Evolutionary conservation across 2,113 vertebrate species (phyloP).

Genomic region (Salminus brasiliensis): DNA sequence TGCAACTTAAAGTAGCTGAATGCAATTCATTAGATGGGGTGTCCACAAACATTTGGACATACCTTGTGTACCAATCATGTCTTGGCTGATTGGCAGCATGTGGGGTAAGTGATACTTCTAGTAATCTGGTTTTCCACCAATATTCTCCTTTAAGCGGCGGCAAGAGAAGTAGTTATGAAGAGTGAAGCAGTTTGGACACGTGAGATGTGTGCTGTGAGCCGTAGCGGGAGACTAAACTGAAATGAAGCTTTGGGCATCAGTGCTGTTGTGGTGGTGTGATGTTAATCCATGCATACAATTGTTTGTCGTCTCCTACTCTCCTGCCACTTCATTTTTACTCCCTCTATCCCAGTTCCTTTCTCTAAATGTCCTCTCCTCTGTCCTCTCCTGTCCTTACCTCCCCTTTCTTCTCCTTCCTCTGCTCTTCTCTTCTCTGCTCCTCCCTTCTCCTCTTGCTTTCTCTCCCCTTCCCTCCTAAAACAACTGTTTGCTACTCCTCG

Average conservation of each 20-base stretch:
- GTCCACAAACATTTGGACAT: too few relatives aligned
- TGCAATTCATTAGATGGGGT: too few relatives aligned
- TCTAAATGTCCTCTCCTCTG: background rate
- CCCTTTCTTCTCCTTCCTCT: background rate
- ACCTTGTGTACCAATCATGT: too few relatives aligned
- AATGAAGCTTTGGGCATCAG: slow-evolving; percentile 64
- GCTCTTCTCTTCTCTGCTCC: background rate
- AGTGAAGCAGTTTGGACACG: slow-evolving; percentile 4
- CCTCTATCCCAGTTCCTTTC: slow-evolving; percentile 51
- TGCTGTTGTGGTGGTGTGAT: slow-evolving; percentile 25
- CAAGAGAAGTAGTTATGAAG: too few relatives aligned
- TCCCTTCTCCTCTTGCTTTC: background rate
- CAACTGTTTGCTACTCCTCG: slow-evolving; percentile 63
- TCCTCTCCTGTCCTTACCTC: background rate
- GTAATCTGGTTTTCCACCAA: too few relatives aligned
- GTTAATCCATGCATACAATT: slow-evolving; percentile 69
- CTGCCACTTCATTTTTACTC: slow-evolving; percentile 68
- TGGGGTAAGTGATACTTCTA: too few relatives aligned
- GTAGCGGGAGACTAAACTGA: slow-evolving; percentile 35
- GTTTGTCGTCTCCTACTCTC: slow-evolving; percentile 66
- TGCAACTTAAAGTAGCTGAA: too few relatives aligned
- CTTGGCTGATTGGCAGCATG: too few relatives aligned
- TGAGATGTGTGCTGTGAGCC: slow-evolving; percentile 3
- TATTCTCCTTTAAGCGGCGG: too few relatives aligned
- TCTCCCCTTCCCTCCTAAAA: background rate